Base-by-base conservation (phyloP, 2,888 invertebrate genomes). In the Neoitamus cyanurus region DNA sequence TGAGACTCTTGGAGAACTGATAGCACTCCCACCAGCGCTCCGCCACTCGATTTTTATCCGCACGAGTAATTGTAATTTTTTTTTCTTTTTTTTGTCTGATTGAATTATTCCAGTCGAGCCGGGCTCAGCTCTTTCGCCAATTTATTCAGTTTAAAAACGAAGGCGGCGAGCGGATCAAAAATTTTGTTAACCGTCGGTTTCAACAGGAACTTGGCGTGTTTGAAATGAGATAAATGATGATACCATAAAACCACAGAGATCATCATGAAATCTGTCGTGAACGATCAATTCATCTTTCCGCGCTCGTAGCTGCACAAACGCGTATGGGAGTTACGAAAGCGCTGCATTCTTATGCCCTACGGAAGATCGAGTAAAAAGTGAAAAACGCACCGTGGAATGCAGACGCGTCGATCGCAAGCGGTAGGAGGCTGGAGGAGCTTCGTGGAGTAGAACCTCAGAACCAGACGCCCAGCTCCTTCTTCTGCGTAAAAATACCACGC, bases 1-100 rank as follows among this genome's bases (percentile, higher is more conserved):
- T 70, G 31, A 70, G 30, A 70, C 70, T 31, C 70, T 70, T 70
- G 70, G 58, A 58, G 58, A 58, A 58, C 9, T 58, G 58, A 58
- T 58, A 58, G 25, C 58, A 58, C 58, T 58, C 58, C 58, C 58
- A 58, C 58, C 25, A 58, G 58, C 15, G 25, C 20, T 25, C 42
- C 13, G 58, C 58, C 58, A 25, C 25, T 58, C 25, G 58, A 58
- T 58, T 58, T 58, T 58, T 58, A 58, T 58, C 25, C 58, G 58
- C 58, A 20, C 58, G 58, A 58, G 25, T 58, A 58, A 58, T 58
- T 58, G 58, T 58, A 25, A 58, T 42, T 42, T n/a, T 42, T 42
- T 42, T 42, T 42, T 42, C 9, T 36, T 36, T 13, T 46, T 46
- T 9, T 46, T 15, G 25, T 58, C 58, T 58, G 58, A 58, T 58